Evolutionary conservation across 1,140 invertebrate species (phyloP), one percentile per base, ranked within the genome.

Genomic region (Colletes latitarsis): DNA sequence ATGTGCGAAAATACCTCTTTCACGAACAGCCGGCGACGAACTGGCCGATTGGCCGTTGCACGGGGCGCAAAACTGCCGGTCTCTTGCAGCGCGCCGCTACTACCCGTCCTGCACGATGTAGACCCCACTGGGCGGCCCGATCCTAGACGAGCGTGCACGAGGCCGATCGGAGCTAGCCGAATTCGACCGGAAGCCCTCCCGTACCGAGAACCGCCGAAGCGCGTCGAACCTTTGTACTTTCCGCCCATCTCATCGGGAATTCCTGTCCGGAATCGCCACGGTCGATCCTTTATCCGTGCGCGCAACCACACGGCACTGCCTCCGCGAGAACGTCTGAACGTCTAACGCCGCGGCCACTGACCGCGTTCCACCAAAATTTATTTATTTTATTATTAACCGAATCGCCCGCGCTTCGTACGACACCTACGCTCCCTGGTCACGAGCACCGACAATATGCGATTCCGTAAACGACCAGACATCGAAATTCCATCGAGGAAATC

Each of bases 1-100:
- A 68, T 49, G 67, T 69, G 71, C 73, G 83, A 83, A 78, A 84
- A 88, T 82, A 89, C 89, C 89, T 90, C 77, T 79, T 86, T 82
- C 91, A 87, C 89, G 88, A 89, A 89, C 88, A 79, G 89, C 88
- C 90, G 92, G 90, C 90, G 90, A 93, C 88, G 92, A 93, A 93
- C 92, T 93, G 93, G 91, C 89, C 91, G 92, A 92, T 88, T 87
- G 88, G 86, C 88, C 86, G 89, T 88, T 89, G 85, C 86, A 78
- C 72, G 73, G 66, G 63, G 81, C 85, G 89, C 84, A 79, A 88
- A 89, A 90, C 86, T 75, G 74, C 72, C 67, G 74, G 73, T 82
- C 76, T 76, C 82, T 76, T 79, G 77, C 79, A 66, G 77, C 63
- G 72, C 72, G 83, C 69, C 78, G 75, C 83, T 88, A 86, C 88